Base-by-base conservation (phyloP, 2,888 invertebrate species). In the Drosophila differens region DNA sequence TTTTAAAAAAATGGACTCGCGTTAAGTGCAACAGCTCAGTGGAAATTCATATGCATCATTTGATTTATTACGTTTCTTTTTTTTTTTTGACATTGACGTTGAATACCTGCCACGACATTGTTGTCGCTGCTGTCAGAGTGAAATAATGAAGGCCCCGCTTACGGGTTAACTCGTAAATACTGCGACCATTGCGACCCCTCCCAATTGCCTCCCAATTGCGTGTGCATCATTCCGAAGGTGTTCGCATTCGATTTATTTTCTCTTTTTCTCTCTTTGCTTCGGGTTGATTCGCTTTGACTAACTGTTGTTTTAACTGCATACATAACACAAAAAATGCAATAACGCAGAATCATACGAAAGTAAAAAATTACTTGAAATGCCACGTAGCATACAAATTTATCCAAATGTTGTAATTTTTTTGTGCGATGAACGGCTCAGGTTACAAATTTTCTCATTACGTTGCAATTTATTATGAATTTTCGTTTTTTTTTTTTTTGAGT, bases 81-180 rank as follows among this genome's bases (percentile, higher is more conserved):
- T 60, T n/a, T n/a, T 63, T 76, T 73, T 69, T 74, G 74, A 81
- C 81, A 80, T 79, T 79, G 81, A 74, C 78, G 74, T 59, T 66
- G 49, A 53, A 75, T 64, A 66, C 76, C 79, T 72, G 81, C 52
- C 67, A 32, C 58, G 64, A 49, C 60, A 22, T 14, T 55, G 37
- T 10, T 66, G 57, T 47, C 44, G 37, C 28, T 64, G 41, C 30
- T 64, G 76, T 52, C 64, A 52, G 22, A 51, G 66, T 72, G 49
- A 60, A 64, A 70, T 69, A 64, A 68, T 67, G 73, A 65, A 68
- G 65, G 54, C 55, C 60, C 44, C 65, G 47, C 44, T 70, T 75
- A 72, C 74, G 77, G 70, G 85, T 80, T 85, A 72, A 33, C 54
- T 69, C 61, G 22, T 32, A 58, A 51, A 70, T 53, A 63, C 53